These are phyloP conservation scores for Aricia artaxerxes DNA, from an alignment of 2,888 invertebrate genomes.

Conservation along the genomic window DNA sequence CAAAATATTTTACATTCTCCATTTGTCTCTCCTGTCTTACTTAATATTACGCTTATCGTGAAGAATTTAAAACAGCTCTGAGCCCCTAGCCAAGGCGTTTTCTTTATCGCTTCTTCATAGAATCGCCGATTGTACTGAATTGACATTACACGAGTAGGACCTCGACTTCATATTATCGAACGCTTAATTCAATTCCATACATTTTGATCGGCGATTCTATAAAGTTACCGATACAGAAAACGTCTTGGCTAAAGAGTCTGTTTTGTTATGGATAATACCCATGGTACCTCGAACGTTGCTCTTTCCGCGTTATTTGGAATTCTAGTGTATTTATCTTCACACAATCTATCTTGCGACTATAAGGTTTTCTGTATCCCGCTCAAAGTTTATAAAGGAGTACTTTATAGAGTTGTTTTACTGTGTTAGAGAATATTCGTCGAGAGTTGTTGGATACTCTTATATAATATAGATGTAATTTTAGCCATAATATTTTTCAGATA, in stretches of 20 bases:
- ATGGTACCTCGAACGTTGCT: neutral
- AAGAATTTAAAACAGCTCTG: neutral
- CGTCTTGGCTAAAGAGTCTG: neutral
- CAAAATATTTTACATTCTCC: neutral
- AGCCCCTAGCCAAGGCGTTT: too few relatives aligned
- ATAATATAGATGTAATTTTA: too few relatives aligned
- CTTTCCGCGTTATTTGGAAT: neutral
- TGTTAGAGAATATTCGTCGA: too few relatives aligned
- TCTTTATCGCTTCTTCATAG: too few relatives aligned
- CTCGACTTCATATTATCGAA: too few relatives aligned
- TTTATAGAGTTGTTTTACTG: neutral
- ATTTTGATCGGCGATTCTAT: too few relatives aligned
- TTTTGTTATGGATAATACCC: constrained; percentile 19
- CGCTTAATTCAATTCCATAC: too few relatives aligned
- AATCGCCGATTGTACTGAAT: too few relatives aligned
- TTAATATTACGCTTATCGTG: neutral
- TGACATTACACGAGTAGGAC: too few relatives aligned
- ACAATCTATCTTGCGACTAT: neutral
- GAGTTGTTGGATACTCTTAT: too few relatives aligned
- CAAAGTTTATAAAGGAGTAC: neutral
- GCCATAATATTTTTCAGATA: too few relatives aligned
- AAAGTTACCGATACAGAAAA: too few relatives aligned
- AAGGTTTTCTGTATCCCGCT: neutral
- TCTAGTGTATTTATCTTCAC: neutral
- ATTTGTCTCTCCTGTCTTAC: constrained; percentile 24